Percentiles rank a stretch among this genome's conserved stretches.
Conservation (phyloP, 2,113 vertebrate species). For the Anhinga rufa region DNA sequence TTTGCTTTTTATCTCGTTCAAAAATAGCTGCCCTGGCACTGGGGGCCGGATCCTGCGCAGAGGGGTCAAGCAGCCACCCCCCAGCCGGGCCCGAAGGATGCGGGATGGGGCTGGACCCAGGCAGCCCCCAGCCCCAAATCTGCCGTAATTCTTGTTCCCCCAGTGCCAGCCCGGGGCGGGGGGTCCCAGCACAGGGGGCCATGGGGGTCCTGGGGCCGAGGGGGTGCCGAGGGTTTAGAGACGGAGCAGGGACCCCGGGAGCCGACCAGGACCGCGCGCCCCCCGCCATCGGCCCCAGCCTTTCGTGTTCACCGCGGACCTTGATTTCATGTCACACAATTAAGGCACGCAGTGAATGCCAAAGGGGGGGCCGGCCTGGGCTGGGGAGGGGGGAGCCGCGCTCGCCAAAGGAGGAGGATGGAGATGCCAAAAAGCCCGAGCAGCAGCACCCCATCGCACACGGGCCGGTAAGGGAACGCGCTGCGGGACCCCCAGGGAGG, state of each 20-base stretch:
- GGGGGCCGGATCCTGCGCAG: neutral
- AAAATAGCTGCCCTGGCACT: neutral
- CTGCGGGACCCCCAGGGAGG: neutral
- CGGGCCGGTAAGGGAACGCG: neutral
- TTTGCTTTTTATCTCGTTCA: neutral
- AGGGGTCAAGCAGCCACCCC: neutral
- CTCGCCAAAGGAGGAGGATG: neutral
- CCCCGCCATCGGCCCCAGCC: neutral
- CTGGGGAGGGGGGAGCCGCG: neutral
- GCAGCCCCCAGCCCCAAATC: neutral
- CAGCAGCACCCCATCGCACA: neutral
- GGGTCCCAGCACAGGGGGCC: conserved; percentile 20
- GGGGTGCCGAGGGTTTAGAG: conserved; percentile 23
- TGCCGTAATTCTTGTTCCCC: neutral
- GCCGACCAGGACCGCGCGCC: no score
- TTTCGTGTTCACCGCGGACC: neutral
- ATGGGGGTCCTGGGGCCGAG: neutral
- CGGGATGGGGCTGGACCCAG: neutral
- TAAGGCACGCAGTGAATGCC: conserved; percentile 99
- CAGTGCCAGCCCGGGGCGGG: neutral
- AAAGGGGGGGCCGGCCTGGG: conserved; percentile 37
- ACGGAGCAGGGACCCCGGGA: neutral
- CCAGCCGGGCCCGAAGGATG: neutral
- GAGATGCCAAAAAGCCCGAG: neutral
- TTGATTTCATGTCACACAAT: conserved; percentile 87